phyloP scores from a whole-genome alignment of 1,140 invertebrate species.

The Centruroides sculpturatus region DNA sequence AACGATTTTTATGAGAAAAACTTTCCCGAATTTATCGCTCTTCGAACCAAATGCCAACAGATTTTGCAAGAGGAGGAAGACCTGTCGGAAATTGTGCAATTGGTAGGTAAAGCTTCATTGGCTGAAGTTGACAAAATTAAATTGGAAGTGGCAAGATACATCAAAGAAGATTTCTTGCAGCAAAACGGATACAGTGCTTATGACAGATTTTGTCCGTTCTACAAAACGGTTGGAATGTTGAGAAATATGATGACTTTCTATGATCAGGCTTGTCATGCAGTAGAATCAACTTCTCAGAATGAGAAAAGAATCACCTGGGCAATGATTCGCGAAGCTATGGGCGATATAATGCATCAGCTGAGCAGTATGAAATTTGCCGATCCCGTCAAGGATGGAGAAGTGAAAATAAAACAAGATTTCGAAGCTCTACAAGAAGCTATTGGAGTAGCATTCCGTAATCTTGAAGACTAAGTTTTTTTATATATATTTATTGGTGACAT shows the following conservation, averaged over 20 bases:
- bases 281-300: constrained; percentile 93
- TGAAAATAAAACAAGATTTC: constrained; percentile 92
- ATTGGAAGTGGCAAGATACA: constrained; percentile 90
- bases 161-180: constrained; percentile 88
- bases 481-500: no score
- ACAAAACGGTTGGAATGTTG: constrained; percentile 98
- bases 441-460: constrained; percentile 91
- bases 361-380: constrained; percentile 99
- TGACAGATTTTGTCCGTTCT: constrained; percentile 98
- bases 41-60: constrained; percentile 65
- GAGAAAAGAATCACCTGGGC: constrained; percentile 99
- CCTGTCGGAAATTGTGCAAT: constrained; percentile 97
- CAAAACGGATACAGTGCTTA: constrained; percentile 85
- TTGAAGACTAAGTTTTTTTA: constrained; percentile 71
- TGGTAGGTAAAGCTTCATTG: constrained; percentile 97
- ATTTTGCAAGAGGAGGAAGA: constrained; percentile 99
- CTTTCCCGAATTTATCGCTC: constrained; percentile 94
- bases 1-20: constrained; percentile 99
- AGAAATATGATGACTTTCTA: constrained; percentile 98
- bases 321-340: constrained; percentile 92
- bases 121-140: constrained; percentile 99
- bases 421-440: constrained; percentile 91
- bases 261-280: constrained; percentile 91
- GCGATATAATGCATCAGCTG: constrained; percentile 88
- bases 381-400: constrained; percentile 92